Conservation (phyloP, 2,888 invertebrate species). For the Ochropleura leucogaster region DNA sequence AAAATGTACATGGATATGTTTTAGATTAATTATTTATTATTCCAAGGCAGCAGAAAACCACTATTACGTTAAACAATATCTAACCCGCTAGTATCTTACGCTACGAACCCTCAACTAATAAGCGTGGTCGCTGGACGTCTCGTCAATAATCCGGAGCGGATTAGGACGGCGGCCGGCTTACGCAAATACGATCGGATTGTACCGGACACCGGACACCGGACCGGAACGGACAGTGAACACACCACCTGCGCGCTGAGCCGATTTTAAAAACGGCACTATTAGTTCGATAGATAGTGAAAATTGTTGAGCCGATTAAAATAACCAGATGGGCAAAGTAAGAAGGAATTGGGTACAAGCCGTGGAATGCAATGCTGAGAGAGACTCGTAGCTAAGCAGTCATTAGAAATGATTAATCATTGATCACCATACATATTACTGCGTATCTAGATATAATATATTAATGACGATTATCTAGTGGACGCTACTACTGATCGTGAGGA, state of each 20-base stretch:
- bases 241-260: slow-evolving; percentile 59
- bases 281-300: slow-evolving; percentile 30
- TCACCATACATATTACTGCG: too few relatives aligned
- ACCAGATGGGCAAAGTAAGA: background rate
- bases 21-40: background rate
- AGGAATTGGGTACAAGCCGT: background rate
- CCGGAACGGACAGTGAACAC: slow-evolving; percentile 58
- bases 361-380: background rate
- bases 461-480: too few relatives aligned
- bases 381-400: background rate
- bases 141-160: slow-evolving; percentile 83
- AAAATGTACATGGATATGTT: background rate
- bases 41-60: background rate
- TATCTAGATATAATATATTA: too few relatives aligned
- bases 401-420: background rate
- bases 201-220: slow-evolving; percentile 61
- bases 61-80: background rate
- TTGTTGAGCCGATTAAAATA: slow-evolving; percentile 18
- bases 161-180: slow-evolving; percentile 81
- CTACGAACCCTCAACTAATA: slow-evolving; percentile 63
- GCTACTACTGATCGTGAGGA: too few relatives aligned
- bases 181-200: slow-evolving; percentile 84
- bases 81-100: slow-evolving; percentile 21
- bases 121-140: slow-evolving; percentile 74
- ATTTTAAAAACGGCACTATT: slow-evolving; percentile 61